Base-by-base conservation (phyloP, 2,888 invertebrate genomes). In the Calameuta idolon region DNA sequence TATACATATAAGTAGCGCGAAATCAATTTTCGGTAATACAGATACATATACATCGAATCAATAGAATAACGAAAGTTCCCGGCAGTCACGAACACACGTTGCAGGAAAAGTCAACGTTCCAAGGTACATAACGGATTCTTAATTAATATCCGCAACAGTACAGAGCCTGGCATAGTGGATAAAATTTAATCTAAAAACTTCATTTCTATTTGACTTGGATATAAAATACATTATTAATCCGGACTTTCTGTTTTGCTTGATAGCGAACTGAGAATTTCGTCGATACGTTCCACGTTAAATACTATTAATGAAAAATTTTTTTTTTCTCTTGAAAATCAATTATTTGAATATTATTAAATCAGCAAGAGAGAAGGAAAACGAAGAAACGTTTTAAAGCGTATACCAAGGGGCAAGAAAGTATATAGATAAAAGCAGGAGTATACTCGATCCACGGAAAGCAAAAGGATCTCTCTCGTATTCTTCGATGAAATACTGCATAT, bases 401-500 rank as follows among this genome's bases (percentile, higher is more conserved):
- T 9, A 55, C 9, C 23, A 55, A 55, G 55, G 23, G 9, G 55
- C 23, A 23, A 23, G 55, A 55, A 55, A 23, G 55, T 55, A 23
- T 23, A 23, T 23, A 71, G 31, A 33, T 71, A 71, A 71, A 71
- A 9, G 71, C 71, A 23, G 34, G 9, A 34, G 33, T 11, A 71
- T 71, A 71, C 55, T 55, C 55, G 55, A 71, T 12, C 5, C 71
- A 33, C 31, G 9, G 71, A 33, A 71, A 34, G 71, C 71, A 71
- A 71, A 33, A 71, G 34, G 33, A 34, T 71, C 34, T 71, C 34
- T 71, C 71, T 34, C 31, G 31, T 34, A 78, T 69, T 77, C 33
- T n/a, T 33, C 74, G 40, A 75, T 78, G 69, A 78, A 73, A 76
- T 68, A 55, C 75, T 34, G 73, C 55, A 73, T 68, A 23, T 31